These are phyloP conservation scores for Drosophila ogumai DNA, from an alignment of 1,140 invertebrate species.

Conservation along the genomic window DNA sequence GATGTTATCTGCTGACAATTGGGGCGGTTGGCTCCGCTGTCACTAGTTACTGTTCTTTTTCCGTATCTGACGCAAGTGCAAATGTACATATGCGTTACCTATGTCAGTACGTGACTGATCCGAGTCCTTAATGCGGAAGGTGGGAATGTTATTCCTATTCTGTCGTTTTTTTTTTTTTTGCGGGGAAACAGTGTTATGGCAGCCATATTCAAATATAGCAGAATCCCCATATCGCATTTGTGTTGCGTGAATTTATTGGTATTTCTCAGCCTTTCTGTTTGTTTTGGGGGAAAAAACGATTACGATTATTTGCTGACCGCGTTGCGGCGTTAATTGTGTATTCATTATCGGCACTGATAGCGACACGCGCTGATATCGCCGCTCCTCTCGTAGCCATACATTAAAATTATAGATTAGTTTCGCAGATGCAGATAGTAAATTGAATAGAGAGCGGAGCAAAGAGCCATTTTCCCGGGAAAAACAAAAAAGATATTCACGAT, in stretches of 20 bases:
- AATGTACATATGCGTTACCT: slow-evolving; percentile 43
- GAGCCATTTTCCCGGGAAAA: slow-evolving; percentile 24
- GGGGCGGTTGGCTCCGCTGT: slow-evolving; percentile 44
- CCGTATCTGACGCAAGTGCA: slow-evolving; percentile 37
- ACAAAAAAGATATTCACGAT: slow-evolving; percentile 7
- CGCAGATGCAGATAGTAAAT: slow-evolving; percentile 47
- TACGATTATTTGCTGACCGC: slow-evolving; percentile 54
- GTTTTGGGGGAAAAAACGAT: slow-evolving; percentile 27
- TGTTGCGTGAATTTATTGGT: slow-evolving; percentile 44
- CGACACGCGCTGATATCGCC: slow-evolving; percentile 53
- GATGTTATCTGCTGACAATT: slow-evolving; percentile 57
- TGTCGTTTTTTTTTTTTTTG: background rate
- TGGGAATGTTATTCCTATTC: slow-evolving; percentile 8
- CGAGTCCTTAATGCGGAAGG: slow-evolving; percentile 40
- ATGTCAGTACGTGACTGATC: slow-evolving; percentile 46
- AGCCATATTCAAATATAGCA: slow-evolving; percentile 42
- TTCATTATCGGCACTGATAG: slow-evolving; percentile 70
- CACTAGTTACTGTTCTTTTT: slow-evolving; percentile 35
- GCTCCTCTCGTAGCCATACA: slow-evolving; percentile 59
- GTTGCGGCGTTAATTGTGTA: slow-evolving; percentile 68
- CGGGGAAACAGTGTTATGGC: slow-evolving; percentile 31
- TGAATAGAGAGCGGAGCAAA: slow-evolving; percentile 11
- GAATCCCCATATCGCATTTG: slow-evolving; percentile 27
- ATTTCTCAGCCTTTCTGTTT: slow-evolving; percentile 31
- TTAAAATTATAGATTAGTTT: slow-evolving; percentile 69